phyloP scores from a whole-genome alignment of 2,888 invertebrate genomes.

The Noctuana brunneofusca region DNA sequence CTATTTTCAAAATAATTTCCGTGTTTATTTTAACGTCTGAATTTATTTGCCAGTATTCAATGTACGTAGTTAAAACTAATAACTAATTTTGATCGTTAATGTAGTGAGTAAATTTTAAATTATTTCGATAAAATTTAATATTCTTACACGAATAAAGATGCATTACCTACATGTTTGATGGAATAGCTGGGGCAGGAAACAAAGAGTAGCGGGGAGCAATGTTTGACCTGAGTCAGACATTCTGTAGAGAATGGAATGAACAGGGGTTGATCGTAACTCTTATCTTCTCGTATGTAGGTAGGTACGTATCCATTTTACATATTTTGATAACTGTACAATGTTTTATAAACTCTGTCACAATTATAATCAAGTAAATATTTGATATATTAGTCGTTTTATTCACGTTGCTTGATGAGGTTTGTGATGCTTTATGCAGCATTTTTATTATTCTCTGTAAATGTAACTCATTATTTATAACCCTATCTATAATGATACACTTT shows the following conservation, averaged over 20 bases:
- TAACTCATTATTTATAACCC: too few species aligned
- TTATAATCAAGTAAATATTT: conserved; percentile 18
- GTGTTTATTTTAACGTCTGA: not conserved
- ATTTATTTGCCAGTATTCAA: not conserved
- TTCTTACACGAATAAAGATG: not conserved
- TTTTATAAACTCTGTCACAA: conserved; percentile 6
- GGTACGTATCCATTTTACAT: conserved; percentile 2
- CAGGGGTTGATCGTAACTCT: conserved; percentile 9
- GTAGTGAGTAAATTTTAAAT: not conserved
- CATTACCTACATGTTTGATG: conserved; percentile 5
- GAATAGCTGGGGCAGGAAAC: not conserved
- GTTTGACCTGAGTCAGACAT: conserved; percentile 29
- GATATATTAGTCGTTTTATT: too few species aligned
- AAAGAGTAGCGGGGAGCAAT: conserved; percentile 10
- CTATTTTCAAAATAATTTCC: too few species aligned
- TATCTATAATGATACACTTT: too few species aligned
- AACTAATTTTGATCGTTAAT: too few species aligned
- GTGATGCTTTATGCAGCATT: not conserved
- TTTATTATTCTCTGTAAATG: too few species aligned
- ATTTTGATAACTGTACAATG: not conserved
- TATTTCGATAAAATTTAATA: conserved; percentile 1
- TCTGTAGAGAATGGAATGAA: conserved; percentile 12
- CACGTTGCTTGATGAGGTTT: not conserved
- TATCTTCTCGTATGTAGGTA: too few species aligned
- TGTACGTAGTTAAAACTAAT: too few species aligned